Conservation (phyloP, 2,888 invertebrate species). For the Neelides folsomi region DNA sequence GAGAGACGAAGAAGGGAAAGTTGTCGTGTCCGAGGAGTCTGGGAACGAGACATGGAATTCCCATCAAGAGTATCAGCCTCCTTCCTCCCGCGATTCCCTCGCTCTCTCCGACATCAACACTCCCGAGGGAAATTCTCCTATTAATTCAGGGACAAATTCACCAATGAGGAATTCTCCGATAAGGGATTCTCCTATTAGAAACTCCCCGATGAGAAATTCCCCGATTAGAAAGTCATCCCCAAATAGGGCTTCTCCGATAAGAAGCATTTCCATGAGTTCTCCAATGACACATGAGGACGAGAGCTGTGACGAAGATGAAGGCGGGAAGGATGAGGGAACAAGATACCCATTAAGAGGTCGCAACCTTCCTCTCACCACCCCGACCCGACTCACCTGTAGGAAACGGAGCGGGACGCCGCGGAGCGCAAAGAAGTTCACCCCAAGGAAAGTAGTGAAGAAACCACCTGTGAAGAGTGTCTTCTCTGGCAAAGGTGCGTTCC, state of each 20-base stretch:
- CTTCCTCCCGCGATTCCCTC: constrained; percentile 18
- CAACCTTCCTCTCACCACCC: constrained; percentile 4
- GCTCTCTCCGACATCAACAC: not conserved
- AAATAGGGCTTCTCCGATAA: no score
- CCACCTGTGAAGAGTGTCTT: constrained; percentile 25
- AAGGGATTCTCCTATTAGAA: constrained; percentile 3
- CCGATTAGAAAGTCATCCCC: constrained; percentile 13
- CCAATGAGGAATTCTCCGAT: constrained; percentile 4
- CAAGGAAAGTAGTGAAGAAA: constrained; percentile 23
- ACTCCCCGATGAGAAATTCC: not conserved
- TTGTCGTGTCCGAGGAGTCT: not conserved
- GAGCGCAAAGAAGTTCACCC: constrained; percentile 9
- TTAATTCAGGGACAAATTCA: not conserved
- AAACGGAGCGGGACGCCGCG: constrained; percentile 1
- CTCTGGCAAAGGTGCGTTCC: constrained; percentile 21
- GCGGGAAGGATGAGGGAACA: constrained; percentile 1
- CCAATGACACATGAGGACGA: not conserved
- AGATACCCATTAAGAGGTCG: constrained; percentile 6
- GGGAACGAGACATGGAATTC: constrained; percentile 24
- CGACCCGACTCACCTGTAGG: not conserved
- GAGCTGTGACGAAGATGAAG: constrained; percentile 1
- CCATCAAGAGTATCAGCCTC: constrained; percentile 18
- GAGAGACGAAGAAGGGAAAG: not conserved
- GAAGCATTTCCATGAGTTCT: no score
- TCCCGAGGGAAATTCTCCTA: not conserved